phyloP scores from a whole-genome alignment of 2,888 invertebrate genomes.

The Dusona sp. region DNA sequence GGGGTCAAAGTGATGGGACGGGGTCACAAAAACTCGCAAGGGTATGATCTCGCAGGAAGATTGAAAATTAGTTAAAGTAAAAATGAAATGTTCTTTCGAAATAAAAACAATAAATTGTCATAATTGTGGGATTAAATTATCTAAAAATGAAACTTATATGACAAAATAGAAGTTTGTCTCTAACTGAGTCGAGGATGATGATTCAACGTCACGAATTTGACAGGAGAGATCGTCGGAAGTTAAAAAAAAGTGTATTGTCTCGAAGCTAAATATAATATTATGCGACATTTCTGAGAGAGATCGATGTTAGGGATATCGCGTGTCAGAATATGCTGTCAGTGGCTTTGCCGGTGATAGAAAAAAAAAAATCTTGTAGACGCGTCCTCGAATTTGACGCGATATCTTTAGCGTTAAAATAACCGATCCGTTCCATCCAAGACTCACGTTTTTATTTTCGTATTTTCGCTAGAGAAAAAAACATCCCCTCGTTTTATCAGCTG shows the following conservation, averaged over 20 bases:
- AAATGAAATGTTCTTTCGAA: not conserved
- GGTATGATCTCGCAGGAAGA: no score
- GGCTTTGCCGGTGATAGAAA: constrained; percentile 22
- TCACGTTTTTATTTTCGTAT: constrained; percentile 16
- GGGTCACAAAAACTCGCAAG: no score
- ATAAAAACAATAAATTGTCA: not conserved
- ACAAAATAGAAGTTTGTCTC: not conserved
- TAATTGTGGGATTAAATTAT: not conserved
- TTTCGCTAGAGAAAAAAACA: not conserved
- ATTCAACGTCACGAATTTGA: not conserved
- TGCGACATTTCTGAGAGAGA: constrained; percentile 8
- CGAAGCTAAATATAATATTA: constrained; percentile 15
- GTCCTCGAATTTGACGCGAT: constrained; percentile 17
- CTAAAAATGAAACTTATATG: not conserved
- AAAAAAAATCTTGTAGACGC: not conserved
- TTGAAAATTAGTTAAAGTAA: no score
- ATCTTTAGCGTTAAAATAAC: not conserved
- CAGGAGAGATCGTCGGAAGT: not conserved
- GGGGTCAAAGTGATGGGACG: no score
- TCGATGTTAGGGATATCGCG: constrained; percentile 36
- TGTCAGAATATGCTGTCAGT: constrained; percentile 12
- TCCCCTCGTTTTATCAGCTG: constrained; percentile 10
- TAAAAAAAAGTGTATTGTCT: not conserved
- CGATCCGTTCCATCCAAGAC: constrained; percentile 1
- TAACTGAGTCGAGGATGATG: not conserved